Evolutionary conservation across 2,888 invertebrate species (phyloP).

Genomic region (Mimas tiliae): DNA sequence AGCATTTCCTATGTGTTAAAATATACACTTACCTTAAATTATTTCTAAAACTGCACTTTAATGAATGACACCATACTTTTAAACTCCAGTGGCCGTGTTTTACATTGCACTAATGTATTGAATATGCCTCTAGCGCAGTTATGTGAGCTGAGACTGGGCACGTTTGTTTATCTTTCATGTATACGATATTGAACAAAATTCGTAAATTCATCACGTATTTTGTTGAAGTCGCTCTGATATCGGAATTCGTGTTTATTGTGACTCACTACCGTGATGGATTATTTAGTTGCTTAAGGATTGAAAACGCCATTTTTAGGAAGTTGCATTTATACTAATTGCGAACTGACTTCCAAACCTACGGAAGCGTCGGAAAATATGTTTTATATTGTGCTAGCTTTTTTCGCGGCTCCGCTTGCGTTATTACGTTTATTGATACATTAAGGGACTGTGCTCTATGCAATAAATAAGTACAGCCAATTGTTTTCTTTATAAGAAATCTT

Average conservation of each 20-base stretch:
- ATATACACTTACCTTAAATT: slow-evolving; percentile 6
- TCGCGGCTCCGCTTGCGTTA: neutral
- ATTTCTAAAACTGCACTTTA: neutral
- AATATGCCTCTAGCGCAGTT: slow-evolving; percentile 34
- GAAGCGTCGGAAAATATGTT: neutral
- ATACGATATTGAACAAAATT: slow-evolving; percentile 22
- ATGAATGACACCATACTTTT: slow-evolving; percentile 3
- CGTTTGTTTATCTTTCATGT: slow-evolving; percentile 49
- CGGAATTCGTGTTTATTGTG: neutral
- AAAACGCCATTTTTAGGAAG: neutral
- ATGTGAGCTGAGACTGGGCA: slow-evolving; percentile 37
- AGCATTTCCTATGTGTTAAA: too few species aligned
- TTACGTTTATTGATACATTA: too few species aligned
- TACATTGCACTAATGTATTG: slow-evolving; percentile 33
- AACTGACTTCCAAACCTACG: neutral
- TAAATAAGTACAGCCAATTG: too few species aligned
- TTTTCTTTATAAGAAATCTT: too few species aligned
- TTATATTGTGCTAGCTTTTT: neutral
- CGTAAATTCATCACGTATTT: slow-evolving; percentile 10
- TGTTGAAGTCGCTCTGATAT: slow-evolving; percentile 16
- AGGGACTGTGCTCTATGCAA: too few species aligned
- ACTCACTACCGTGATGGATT: neutral
- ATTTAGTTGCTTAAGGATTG: neutral
- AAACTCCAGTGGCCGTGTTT: neutral
- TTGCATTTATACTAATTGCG: neutral